Evolutionary conservation across 2,888 invertebrate species (phyloP).

Genomic region (Sphaerophoria rueppellii): DNA sequence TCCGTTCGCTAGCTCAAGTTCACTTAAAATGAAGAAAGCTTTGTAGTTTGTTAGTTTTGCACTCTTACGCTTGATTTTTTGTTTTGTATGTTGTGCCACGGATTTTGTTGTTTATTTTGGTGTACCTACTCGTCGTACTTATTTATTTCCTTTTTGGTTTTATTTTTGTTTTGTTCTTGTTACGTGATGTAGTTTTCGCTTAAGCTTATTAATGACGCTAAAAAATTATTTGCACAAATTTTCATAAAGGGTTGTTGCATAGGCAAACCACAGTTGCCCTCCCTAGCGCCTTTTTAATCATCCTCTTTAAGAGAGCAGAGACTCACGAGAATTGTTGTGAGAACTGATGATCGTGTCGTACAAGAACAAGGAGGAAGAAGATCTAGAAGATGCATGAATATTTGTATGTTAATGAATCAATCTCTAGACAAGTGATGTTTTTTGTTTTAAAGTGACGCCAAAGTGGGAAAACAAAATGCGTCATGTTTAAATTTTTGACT

Average conservation of each 20-base stretch:
- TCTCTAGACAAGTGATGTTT: slow-evolving; percentile 19
- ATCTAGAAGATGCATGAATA: slow-evolving; percentile 17
- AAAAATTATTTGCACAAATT: slow-evolving; percentile 63
- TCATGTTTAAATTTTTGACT: slow-evolving; percentile 31
- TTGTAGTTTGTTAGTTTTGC: slow-evolving; percentile 54
- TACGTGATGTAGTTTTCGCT: slow-evolving; percentile 65
- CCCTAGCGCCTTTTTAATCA: background rate
- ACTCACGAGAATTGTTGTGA: slow-evolving; percentile 30
- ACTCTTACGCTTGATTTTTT: slow-evolving; percentile 55
- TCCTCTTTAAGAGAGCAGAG: background rate
- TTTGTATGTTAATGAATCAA: slow-evolving; percentile 27
- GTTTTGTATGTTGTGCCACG: slow-evolving; percentile 47
- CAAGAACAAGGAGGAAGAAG: slow-evolving; percentile 22
- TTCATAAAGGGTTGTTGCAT: slow-evolving; percentile 55
- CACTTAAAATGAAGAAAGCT: slow-evolving; percentile 70
- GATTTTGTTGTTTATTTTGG: slow-evolving; percentile 63
- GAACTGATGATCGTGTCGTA: slow-evolving; percentile 1
- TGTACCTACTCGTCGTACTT: slow-evolving; percentile 7
- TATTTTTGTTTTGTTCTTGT: slow-evolving; percentile 41
- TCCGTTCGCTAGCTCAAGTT: slow-evolving; percentile 70
- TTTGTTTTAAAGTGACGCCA: slow-evolving; percentile 15
- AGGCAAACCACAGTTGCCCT: background rate
- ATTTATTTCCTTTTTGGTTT: slow-evolving; percentile 41
- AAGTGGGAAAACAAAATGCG: slow-evolving; percentile 16
- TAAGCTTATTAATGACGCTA: slow-evolving; percentile 74